These are phyloP conservation scores for Sylvicola cinctus DNA, from an alignment of 2,888 invertebrate species.

Conservation along the genomic window DNA sequence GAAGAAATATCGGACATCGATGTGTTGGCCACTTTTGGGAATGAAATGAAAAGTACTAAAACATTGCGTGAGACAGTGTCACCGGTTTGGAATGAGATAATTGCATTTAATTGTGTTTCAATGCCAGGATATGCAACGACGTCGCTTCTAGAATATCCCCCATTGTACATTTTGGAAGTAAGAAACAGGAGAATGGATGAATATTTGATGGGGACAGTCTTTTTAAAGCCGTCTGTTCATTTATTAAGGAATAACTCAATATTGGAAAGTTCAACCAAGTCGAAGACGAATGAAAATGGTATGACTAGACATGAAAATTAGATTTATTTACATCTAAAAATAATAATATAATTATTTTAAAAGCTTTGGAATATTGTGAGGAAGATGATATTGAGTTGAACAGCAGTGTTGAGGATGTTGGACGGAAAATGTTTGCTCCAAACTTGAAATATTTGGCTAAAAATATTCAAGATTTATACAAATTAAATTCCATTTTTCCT, in stretches of 20 bases:
- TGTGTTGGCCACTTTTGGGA: conserved; percentile 13
- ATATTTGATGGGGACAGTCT: background rate
- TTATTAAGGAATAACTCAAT: conserved; percentile 12
- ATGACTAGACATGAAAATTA: background rate
- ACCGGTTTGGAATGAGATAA: conserved; percentile 38
- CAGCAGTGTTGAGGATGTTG: no score
- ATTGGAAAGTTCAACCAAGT: background rate
- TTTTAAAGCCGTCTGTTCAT: background rate
- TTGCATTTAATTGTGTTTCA: conserved; percentile 26
- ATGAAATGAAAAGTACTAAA: conserved; percentile 7
- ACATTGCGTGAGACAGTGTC: conserved; percentile 25
- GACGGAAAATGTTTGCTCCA: no score
- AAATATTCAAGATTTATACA: conserved; percentile 5
- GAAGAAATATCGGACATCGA: conserved; percentile 30
- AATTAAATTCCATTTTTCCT: conserved; percentile 14
- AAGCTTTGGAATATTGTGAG: no score
- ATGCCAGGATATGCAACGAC: conserved; percentile 15
- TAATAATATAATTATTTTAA: no score
- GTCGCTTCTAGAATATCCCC: conserved; percentile 21
- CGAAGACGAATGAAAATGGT: no score
- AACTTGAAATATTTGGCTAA: no score
- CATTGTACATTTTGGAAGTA: conserved; percentile 26
- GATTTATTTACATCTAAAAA: no score
- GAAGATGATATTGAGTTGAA: no score
- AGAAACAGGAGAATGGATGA: conserved; percentile 13